Conservation (phyloP, 2,888 invertebrate species). For the Hypena proboscidalis region DNA sequence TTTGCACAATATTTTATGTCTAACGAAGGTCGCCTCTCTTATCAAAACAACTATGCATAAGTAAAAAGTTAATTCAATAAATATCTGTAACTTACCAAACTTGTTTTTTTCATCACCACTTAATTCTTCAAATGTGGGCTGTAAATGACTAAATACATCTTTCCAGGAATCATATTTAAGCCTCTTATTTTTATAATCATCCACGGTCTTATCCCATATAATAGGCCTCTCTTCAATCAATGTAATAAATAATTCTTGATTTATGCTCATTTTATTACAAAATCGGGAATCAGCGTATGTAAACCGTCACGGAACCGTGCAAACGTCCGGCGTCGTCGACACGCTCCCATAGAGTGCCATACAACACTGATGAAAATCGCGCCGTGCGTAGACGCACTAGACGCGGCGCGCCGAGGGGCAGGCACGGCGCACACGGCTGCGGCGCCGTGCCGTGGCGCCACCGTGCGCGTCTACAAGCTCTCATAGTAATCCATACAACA, state of each 20-base stretch:
- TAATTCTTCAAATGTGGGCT: slow-evolving; percentile 31
- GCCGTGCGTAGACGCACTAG: slow-evolving; percentile 34
- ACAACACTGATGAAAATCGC: slow-evolving; percentile 31
- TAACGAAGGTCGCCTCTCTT: slow-evolving; percentile 37
- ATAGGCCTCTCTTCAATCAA: slow-evolving; percentile 32
- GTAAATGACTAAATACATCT: slow-evolving; percentile 30
- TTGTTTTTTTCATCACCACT: slow-evolving; percentile 36
- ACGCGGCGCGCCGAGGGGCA: slow-evolving; percentile 35
- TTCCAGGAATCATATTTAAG: slow-evolving; percentile 36
- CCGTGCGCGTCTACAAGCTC: slow-evolving; percentile 31
- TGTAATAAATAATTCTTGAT: slow-evolving; percentile 37
- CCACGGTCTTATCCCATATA: slow-evolving; percentile 32
- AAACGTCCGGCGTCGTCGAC: slow-evolving; percentile 33
- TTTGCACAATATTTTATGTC: slow-evolving; percentile 40
- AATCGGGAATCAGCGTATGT: slow-evolving; percentile 24
- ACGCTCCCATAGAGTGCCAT: slow-evolving; percentile 34
- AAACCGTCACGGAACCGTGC: slow-evolving; percentile 26
- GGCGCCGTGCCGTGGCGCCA: slow-evolving; percentile 32
- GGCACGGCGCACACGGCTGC: slow-evolving; percentile 28
- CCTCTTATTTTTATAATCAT: slow-evolving; percentile 39
- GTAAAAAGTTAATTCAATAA: slow-evolving; percentile 29
- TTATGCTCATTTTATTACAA: slow-evolving; percentile 37
- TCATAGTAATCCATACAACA: slow-evolving; percentile 29
- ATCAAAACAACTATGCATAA: slow-evolving; percentile 37
- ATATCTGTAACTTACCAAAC: slow-evolving; percentile 37